Base-by-base conservation (phyloP, 2,888 invertebrate genomes). In the Luffia ferchaultella region DNA sequence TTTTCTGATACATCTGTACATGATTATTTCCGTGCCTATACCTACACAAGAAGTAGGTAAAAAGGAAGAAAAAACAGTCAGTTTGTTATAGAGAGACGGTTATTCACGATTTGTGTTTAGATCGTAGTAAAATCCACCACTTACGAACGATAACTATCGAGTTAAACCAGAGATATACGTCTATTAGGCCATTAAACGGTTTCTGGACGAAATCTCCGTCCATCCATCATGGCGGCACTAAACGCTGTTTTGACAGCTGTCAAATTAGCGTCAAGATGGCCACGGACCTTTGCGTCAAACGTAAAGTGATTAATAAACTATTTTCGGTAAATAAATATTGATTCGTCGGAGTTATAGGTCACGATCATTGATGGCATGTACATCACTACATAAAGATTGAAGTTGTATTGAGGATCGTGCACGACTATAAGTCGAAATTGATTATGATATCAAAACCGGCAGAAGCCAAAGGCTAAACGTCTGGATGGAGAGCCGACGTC, bases 191-290 rank as follows among this genome's bases (percentile, higher is more conserved):
- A 46, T 46, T 30, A 46, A 46, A 30, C 20, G 7, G 46, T 16
- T 20, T 46, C 17, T 46, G 46, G 46, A 30, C 30, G 15, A 49
- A 18, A 53, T 50, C 51, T 18, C 45, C n/a, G 42, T 12, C 52
- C 42, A 60, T 61, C 58, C 58, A 62, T 62, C 60, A 57, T 54
- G 54, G 57, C 54, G 45, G 55, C 48, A 49, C 55, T 56, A 54
- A 57, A 59, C 55, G 54, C 58, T 70, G 63, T 67, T 70, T 71
- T 78, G 79, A 78, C 77, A 76, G 72, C 73, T 77, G 77, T 80
- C 80, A 80, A 76, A 79, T 70, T 75, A 76, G 59, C 60, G 66
- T 66, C 53, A 56, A 52, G 51, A 55, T 46, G 51, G 53, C 52
- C 42, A 43, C 49, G n/a, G n/a, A n/a, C 43, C 49, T 49, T 49